Evolutionary conservation across 2,888 invertebrate genomes (phyloP), one percentile per base, ranked within the genome.

Genomic region (Morinoia aosen): DNA sequence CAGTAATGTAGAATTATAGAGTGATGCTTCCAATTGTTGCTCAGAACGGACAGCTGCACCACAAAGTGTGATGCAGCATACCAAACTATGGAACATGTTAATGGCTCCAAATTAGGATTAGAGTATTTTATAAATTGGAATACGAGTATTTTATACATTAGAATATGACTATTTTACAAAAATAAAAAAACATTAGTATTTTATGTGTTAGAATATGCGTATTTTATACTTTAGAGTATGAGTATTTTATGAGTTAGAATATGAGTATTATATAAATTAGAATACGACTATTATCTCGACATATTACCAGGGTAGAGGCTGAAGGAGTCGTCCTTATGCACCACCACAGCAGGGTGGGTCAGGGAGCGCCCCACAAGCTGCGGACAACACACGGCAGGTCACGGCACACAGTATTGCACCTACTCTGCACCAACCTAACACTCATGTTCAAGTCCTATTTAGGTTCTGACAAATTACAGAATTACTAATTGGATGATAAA

Each of bases 281-380:
- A 76, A 33, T 14, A 76, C 0, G 25, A 33, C 10, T 25, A 12
- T 25, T 33, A 19, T 76, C 33, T 76, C 76, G 25, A 48, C 39
- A 64, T 3, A 0, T 12, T 19, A 96, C 96, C 95, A 91, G 91
- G 95, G 94, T 94, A 96, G 56, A 88, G 96, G 95, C 94, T 94
- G 76, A 96, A 91, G 88, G 61, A 33, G 19, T 95, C 91, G 88
- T 96, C 96, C 95, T 96, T 96, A 95, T 96, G 96, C 58, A 96
- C 96, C 88, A 96, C 90, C 48, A 96, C 96, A 19, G 96, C 91
- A 48, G 96, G 96, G 64, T 95, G 95, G 40, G 91, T 88, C 56
- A 94, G 76, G 40, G 95, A 0, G 25, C 39, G 40, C 40, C 58
- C 90, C 48, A 95, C 95, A 10, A 58, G 76, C 95, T 96, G 58